Conservation (phyloP, 2,797 vertebrate species). For the Gymnodraco acuticeps region DNA sequence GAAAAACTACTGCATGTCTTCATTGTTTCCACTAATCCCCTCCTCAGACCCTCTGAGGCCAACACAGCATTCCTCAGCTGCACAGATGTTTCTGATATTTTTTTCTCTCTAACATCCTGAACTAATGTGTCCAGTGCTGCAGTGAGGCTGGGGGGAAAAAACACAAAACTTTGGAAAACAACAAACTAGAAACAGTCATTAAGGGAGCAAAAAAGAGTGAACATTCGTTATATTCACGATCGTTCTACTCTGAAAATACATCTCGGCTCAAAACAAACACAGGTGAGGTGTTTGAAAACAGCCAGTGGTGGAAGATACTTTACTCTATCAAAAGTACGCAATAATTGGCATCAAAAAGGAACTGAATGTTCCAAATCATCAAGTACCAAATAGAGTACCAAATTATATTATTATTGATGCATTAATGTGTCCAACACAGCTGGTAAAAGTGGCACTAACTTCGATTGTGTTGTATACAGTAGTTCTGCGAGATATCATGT, state of each 20-base stretch:
- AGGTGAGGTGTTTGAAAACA: neutral
- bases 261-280: constrained; percentile 6
- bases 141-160: constrained; percentile 45
- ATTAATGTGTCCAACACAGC: too few relatives aligned
- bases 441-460: too few relatives aligned
- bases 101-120: constrained; percentile 24
- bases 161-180: constrained; percentile 16
- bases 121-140: constrained; percentile 32
- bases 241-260: neutral
- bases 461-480: too few relatives aligned
- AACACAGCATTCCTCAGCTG: constrained; percentile 64
- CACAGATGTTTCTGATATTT: constrained; percentile 58
- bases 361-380: too few relatives aligned
- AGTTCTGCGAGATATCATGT: too few relatives aligned
- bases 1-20: constrained; percentile 45
- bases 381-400: too few relatives aligned
- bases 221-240: neutral
- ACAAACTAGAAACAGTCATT: neutral
- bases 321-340: too few relatives aligned
- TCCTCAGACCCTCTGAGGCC: constrained; percentile 28
- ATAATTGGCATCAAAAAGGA: too few relatives aligned
- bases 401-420: too few relatives aligned
- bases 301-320: too few relatives aligned
- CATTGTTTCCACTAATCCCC: constrained; percentile 39
- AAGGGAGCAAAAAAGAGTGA: neutral